Evolutionary conservation across 2,888 invertebrate species (phyloP).

Genomic region (Thereva nobilitata): DNA sequence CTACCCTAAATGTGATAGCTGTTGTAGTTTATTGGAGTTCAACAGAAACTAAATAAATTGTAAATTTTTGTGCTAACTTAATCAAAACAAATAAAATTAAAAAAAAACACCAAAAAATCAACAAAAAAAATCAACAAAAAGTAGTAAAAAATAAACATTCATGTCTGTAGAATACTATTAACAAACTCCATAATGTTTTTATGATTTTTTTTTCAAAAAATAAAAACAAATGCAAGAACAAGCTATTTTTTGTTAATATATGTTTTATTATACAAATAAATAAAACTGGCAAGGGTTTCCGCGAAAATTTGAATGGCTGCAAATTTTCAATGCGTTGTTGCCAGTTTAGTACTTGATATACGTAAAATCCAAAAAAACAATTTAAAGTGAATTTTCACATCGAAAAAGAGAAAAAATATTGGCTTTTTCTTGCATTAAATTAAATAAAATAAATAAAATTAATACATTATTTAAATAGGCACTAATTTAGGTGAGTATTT

Average conservation of each 20-base stretch:
- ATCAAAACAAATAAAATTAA: no score
- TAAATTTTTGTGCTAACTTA: no score
- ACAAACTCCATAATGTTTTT: neutral
- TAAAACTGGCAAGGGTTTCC: conserved; percentile 40
- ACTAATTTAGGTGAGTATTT: conserved; percentile 35
- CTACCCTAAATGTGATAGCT: neutral
- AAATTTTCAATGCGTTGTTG: conserved; percentile 50
- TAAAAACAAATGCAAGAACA: conserved; percentile 33
- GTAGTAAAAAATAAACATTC: no score
- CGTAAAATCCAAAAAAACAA: conserved; percentile 34
- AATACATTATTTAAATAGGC: neutral
- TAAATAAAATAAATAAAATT: conserved; percentile 4
- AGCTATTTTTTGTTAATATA: conserved; percentile 26
- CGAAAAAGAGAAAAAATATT: conserved; percentile 9
- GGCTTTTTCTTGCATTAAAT: conserved; percentile 25
- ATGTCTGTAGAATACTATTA: neutral
- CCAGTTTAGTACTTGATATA: conserved; percentile 5
- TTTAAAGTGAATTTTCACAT: neutral
- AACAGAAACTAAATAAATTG: no score
- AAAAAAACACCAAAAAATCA: no score
- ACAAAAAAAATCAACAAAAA: no score
- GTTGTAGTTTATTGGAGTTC: no score
- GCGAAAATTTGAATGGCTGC: conserved; percentile 59
- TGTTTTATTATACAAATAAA: conserved; percentile 18
- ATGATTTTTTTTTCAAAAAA: neutral